Conservation (phyloP, 2,113 vertebrate species). For the Calonectris borealis region DNA sequence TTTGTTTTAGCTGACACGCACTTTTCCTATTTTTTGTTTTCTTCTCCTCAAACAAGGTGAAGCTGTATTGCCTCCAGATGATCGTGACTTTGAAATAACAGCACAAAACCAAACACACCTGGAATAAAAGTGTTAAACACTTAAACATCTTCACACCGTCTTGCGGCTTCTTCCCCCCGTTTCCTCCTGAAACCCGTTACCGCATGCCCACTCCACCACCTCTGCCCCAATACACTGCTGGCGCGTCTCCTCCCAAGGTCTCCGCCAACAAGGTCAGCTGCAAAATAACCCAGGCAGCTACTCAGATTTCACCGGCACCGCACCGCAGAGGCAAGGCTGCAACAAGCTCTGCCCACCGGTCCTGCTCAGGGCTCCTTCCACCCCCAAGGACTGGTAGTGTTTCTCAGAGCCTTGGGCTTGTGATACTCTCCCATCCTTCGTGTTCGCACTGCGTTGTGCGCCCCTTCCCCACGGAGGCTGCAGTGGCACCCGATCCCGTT, state of each 20-base stretch:
- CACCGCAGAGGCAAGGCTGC: not conserved
- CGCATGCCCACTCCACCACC: not conserved
- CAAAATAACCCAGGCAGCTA: not conserved
- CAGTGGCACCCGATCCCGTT: not conserved
- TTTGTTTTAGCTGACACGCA: not conserved
- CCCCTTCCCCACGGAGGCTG: not conserved
- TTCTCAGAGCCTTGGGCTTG: not conserved
- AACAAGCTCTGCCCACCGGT: not conserved
- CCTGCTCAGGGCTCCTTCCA: not conserved
- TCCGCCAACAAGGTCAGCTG: not conserved
- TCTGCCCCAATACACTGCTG: not conserved
- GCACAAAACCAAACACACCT: not conserved
- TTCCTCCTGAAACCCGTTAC: not conserved
- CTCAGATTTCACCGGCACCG: not conserved
- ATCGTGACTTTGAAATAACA: not conserved
- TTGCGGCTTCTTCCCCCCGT: not conserved
- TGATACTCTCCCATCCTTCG: not conserved
- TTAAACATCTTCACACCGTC: not conserved
- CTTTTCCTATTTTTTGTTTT: not conserved
- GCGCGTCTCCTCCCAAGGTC: fast-evolving
- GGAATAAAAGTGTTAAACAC: not conserved
- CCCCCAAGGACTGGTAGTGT: not conserved
- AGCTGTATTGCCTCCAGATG: not conserved
- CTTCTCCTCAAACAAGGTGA: not conserved
- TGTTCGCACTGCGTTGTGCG: not conserved